Conservation (phyloP, 2,797 vertebrate genomes). For the Hafferia zeledoni region DNA sequence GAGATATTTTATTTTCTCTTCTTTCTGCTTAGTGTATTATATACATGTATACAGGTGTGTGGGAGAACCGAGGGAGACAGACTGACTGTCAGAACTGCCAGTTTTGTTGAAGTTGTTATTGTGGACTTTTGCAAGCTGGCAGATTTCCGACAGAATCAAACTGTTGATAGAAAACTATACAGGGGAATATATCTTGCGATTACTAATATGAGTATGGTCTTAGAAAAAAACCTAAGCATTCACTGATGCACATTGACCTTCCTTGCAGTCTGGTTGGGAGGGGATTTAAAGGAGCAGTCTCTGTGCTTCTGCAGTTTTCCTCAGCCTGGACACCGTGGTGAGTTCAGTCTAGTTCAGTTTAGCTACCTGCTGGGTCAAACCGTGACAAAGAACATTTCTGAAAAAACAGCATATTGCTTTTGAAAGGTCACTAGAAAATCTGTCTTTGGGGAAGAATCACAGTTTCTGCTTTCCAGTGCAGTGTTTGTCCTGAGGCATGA, state of each 20-base stretch:
- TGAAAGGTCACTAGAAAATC: not conserved
- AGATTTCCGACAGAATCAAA: constrained; percentile 6
- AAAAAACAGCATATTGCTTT: not conserved
- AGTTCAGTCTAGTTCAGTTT: not conserved
- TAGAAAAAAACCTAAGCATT: accelerated
- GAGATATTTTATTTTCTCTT: not conserved
- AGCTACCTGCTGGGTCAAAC: not conserved
- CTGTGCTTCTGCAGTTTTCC: not conserved
- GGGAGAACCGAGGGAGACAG: not conserved
- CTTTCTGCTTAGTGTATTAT: not conserved
- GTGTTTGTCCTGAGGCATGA: not conserved
- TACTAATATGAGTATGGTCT: not conserved
- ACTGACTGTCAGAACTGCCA: not conserved
- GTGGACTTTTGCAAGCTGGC: not conserved
- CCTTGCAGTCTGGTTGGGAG: not conserved
- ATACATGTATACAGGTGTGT: not conserved
- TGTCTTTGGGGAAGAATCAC: not conserved
- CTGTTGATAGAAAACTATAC: not conserved
- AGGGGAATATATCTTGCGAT: not conserved
- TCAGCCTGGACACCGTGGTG: not conserved
- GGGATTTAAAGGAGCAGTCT: not conserved
- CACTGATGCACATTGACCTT: not conserved
- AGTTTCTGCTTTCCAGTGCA: not conserved
- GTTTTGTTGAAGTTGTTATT: constrained; percentile 11
- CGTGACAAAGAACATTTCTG: not conserved